Evolutionary conservation across 2,113 vertebrate genomes (phyloP).

Genomic region (Amphiprion ocellaris): DNA sequence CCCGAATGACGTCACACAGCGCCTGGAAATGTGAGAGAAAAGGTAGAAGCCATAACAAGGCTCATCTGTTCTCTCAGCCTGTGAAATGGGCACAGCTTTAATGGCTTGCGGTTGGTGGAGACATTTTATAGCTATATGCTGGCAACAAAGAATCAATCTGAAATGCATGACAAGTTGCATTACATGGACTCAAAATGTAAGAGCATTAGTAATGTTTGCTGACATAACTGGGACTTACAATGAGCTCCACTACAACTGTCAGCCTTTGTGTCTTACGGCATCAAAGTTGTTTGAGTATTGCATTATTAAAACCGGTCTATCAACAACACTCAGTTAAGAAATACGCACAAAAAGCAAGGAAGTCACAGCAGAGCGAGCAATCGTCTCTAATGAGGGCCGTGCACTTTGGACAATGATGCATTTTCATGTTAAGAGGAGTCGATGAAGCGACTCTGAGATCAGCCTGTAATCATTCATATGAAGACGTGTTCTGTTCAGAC

Average conservation of each 20-base stretch:
- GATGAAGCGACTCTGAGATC: conserved; percentile 18
- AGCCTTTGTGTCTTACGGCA: conserved; percentile 55
- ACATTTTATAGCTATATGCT: conserved; percentile 26
- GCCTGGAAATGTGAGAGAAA: conserved; percentile 9
- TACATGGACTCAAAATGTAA: conserved; percentile 50
- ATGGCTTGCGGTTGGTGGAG: conserved; percentile 46
- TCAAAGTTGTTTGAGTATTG: conserved; percentile 45
- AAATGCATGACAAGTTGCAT: conserved; percentile 64
- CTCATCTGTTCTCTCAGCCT: conserved; percentile 37
- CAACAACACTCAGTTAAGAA: conserved; percentile 22
- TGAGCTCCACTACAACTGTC: conserved; percentile 59
- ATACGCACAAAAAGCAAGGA: background rate
- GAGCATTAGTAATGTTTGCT: conserved; percentile 68
- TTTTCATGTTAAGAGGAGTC: background rate
- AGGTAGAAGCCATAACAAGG: conserved; percentile 25
- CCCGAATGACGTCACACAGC: conserved; percentile 24
- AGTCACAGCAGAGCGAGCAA: background rate
- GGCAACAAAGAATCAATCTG: conserved; percentile 61
- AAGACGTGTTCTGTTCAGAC: background rate
- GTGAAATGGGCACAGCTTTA: conserved; percentile 41
- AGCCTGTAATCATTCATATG: conserved; percentile 1
- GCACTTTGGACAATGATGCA: background rate
- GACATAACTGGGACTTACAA: conserved; percentile 76
- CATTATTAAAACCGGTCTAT: conserved; percentile 49
- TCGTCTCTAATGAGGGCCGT: background rate